phyloP scores from a whole-genome alignment of 2,797 vertebrate genomes.

The Sebastolobus altivelis region DNA sequence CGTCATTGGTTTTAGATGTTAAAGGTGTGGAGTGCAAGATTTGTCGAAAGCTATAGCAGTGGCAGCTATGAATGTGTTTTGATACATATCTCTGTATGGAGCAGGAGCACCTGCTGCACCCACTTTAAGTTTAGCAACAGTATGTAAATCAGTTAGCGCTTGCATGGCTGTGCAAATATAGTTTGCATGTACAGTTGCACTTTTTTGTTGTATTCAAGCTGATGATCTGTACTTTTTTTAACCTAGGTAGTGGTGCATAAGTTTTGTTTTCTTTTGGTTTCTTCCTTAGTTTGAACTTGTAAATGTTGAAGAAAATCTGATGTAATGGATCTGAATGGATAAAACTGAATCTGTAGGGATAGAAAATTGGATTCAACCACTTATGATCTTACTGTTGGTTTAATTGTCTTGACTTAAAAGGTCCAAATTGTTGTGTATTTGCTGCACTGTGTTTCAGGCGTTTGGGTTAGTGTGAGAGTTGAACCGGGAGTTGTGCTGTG shows the following conservation, averaged over 20 bases:
- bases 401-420: background rate
- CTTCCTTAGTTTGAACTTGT: conserved; percentile 1
- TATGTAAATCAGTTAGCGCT: conserved; percentile 4
- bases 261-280: background rate
- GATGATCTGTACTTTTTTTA: background rate
- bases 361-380: background rate
- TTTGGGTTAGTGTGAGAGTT: background rate
- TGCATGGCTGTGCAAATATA: conserved; percentile 7
- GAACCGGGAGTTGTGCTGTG: background rate
- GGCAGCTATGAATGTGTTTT: conserved; percentile 44
- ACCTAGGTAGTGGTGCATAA: background rate
- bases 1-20: conserved; percentile 13
- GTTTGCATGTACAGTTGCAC: conserved; percentile 29
- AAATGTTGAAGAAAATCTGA: background rate
- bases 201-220: background rate
- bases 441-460: background rate
- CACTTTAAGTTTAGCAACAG: background rate
- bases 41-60: background rate
- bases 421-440: background rate
- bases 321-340: background rate
- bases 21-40: background rate
- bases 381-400: background rate
- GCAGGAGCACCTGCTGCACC: background rate
- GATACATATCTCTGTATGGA: background rate
- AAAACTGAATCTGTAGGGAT: background rate